Conservation (phyloP, 2,113 vertebrate genomes). For the Cyprinus carpio region DNA sequence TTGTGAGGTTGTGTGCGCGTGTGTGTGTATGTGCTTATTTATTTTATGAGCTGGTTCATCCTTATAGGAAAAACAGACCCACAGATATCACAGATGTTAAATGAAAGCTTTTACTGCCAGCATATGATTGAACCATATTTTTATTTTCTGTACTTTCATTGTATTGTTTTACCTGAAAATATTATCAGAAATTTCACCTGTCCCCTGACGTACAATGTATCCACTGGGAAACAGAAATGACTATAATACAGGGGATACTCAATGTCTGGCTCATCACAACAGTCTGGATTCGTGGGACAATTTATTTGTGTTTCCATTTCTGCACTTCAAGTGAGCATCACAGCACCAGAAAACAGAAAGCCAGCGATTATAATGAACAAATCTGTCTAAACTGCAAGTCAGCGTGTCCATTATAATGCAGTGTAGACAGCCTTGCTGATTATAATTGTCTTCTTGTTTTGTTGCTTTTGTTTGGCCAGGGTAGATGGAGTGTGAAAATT, state of each 20-base stretch:
- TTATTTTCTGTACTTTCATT: not conserved
- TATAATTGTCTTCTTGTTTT: not conserved
- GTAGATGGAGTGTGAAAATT: not conserved
- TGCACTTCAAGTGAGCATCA: not conserved
- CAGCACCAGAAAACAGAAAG: not conserved
- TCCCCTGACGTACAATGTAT: no score
- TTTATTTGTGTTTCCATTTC: not conserved
- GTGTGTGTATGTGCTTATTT: not conserved
- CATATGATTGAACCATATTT: not conserved
- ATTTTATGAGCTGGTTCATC: not conserved
- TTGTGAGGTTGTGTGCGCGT: no score
- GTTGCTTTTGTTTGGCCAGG: not conserved
- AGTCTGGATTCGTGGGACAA: not conserved
- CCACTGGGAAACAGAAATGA: not conserved
- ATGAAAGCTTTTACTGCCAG: not conserved
- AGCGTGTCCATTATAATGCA: not conserved
- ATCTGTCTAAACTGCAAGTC: not conserved
- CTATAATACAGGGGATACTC: not conserved
- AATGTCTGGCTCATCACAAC: conserved; percentile 6
- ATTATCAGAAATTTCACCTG: not conserved
- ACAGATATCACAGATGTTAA: conserved; percentile 22
- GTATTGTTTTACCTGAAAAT: conserved; percentile 2
- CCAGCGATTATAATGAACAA: not conserved
- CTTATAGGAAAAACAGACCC: not conserved
- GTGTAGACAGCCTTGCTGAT: not conserved